These are phyloP conservation scores for Meloe dianella DNA, from an alignment of 2,888 invertebrate species.

Conservation along the genomic window DNA sequence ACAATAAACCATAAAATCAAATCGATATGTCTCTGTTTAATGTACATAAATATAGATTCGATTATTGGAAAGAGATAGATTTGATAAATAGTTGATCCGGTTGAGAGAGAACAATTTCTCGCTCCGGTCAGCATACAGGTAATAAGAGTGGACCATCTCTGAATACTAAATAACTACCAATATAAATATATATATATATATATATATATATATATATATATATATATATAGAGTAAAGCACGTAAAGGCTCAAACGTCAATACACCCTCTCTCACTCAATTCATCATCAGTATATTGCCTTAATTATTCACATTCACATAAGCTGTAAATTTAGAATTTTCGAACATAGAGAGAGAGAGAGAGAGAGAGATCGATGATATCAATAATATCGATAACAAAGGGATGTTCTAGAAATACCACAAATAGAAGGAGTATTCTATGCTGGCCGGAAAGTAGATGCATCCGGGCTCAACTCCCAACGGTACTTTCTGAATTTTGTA, in stretches of 20 bases:
- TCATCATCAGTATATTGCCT: slow-evolving; percentile 37
- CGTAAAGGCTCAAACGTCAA: neutral
- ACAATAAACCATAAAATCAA: slow-evolving; percentile 23
- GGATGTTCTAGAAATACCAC: too few species aligned
- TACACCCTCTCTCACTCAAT: slow-evolving; percentile 27
- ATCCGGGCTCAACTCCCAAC: too few species aligned
- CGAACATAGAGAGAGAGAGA: neutral
- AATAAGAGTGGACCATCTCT: slow-evolving; percentile 40
- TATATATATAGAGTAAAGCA: neutral
- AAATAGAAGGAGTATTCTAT: too few species aligned
- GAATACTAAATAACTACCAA: slow-evolving; percentile 44
- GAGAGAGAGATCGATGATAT: neutral
- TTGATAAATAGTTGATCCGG: slow-evolving; percentile 30
- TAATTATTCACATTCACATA: slow-evolving; percentile 39
- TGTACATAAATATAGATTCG: too few species aligned
- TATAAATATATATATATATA: too few species aligned
- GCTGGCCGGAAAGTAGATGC: too few species aligned
- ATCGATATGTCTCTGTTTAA: slow-evolving; percentile 21
- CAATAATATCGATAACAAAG: too few species aligned
- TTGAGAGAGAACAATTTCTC: slow-evolving; percentile 43
- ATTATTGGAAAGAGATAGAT: slow-evolving; percentile 18
- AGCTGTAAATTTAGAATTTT: slow-evolving; percentile 20
- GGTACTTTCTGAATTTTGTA: too few species aligned
- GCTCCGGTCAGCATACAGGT: slow-evolving; percentile 48
- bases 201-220: too few species aligned